Evolutionary conservation across 1,140 invertebrate genomes (phyloP), one percentile per base, ranked within the genome.

Genomic region (Maconellicoccus hirsutus): DNA sequence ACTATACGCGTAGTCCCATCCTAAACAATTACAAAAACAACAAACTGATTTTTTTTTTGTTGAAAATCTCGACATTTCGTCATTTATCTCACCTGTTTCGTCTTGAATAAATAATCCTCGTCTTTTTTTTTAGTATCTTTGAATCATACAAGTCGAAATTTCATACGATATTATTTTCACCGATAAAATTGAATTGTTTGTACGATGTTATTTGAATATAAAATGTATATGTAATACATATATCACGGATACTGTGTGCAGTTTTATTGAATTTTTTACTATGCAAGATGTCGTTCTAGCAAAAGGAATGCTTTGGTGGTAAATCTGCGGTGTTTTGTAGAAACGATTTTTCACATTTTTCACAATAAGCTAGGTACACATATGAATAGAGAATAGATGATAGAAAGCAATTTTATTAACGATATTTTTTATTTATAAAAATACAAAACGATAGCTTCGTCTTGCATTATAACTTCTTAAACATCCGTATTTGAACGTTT

Each of bases 121-220:
- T 12, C n/a, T n/a, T 33, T 12, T 33, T 33, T 33, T 33, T 33
- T 12, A 33, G 29, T 33, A 33, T 33, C 29, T 33, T 33, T 33
- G 29, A 33, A 33, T 33, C 29, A 33, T 33, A 12, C 12, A 33
- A n/a, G n/a, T n/a, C n/a, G n/a, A 12, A 33, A 33, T 33, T 33
- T 33, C 29, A 33, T 6, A 33, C 29, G 29, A 33, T 33, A 33
- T 33, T 33, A 33, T 33, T 33, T 33, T 33, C 29, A 12, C 29
- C 29, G 29, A 52, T 52, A 52, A 52, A 52, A 52, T 52, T 52
- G 42, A 52, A 52, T 52, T 52, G 42, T 52, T 52, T 52, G 42
- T 52, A 19, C n/a, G 42, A 52, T 16, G 12, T 52, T 52, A 52
- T 52, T 52, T 52, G 42, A 52, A 52, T 52, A 52, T 52, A 19